These are phyloP conservation scores for Xanthia togata DNA, from an alignment of 2,888 invertebrate species.

Conservation along the genomic window DNA sequence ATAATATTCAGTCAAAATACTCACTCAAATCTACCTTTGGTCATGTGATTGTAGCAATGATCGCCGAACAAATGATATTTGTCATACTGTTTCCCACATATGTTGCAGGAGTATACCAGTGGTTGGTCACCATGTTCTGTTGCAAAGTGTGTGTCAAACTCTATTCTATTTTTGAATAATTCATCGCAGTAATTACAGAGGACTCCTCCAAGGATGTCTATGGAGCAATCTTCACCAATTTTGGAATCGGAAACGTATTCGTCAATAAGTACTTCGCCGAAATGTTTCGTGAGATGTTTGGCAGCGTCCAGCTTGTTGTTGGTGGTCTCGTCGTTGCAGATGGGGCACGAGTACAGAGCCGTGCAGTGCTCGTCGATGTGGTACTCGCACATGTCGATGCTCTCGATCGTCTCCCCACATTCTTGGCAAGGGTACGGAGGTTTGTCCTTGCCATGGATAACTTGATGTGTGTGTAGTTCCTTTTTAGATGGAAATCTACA, in stretches of 20 bases:
- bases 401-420: constrained; percentile 76
- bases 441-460: constrained; percentile 77
- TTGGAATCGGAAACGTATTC: constrained; percentile 57
- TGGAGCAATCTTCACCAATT: constrained; percentile 83
- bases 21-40: constrained; percentile 83
- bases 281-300: constrained; percentile 82
- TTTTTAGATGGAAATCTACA: constrained; percentile 82
- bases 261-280: constrained; percentile 72
- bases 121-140: constrained; percentile 81
- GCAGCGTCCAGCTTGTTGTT: constrained; percentile 73
- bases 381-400: constrained; percentile 77
- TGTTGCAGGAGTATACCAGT: constrained; percentile 89
- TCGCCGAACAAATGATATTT: constrained; percentile 89
- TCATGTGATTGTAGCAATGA: constrained; percentile 90
- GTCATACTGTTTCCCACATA: constrained; percentile 89
- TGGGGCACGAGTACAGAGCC: constrained; percentile 81
- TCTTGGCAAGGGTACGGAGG: constrained; percentile 81
- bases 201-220: constrained; percentile 84
- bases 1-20: constrained; percentile 61
- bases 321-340: constrained; percentile 79
- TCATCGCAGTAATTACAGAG: constrained; percentile 89
- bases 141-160: constrained; percentile 89
- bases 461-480: constrained; percentile 80
- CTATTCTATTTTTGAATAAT: constrained; percentile 85
- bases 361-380: constrained; percentile 82